Conservation (phyloP, 2,888 invertebrate genomes). For the Cyclophora albipunctata region DNA sequence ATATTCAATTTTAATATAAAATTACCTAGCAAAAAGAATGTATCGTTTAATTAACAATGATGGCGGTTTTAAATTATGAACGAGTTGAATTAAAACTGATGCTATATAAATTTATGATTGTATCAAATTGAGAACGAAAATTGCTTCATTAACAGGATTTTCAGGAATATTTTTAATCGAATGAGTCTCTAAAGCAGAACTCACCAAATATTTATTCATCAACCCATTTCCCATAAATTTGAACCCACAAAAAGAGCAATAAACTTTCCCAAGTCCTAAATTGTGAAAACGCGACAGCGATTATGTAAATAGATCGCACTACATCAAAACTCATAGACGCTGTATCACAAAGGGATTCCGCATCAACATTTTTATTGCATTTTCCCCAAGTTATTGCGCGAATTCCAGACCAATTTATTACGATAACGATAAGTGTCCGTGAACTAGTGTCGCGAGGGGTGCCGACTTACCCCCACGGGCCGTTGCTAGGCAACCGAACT, state of each 20-base stretch:
- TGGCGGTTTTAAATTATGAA: no score
- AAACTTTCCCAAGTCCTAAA: constrained; percentile 6
- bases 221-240: not conserved
- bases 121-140: no score
- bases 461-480: constrained; percentile 12
- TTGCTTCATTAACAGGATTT: no score
- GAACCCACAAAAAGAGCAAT: constrained; percentile 7
- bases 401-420: constrained; percentile 70
- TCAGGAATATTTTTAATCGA: no score
- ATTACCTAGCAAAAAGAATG: no score
- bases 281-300: constrained; percentile 13
- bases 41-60: no score
- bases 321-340: constrained; percentile 26
- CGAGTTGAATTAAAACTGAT: no score
- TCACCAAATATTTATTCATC: no score
- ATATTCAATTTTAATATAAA: no score
- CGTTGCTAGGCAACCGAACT: constrained; percentile 48
- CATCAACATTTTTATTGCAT: constrained; percentile 55
- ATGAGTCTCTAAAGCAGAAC: no score
- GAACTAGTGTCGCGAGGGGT: constrained; percentile 58
- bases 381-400: constrained; percentile 56
- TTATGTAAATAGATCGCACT: constrained; percentile 20
- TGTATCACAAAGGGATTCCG: constrained; percentile 30
- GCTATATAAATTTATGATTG: no score
- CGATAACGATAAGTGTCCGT: constrained; percentile 70